phyloP scores from a whole-genome alignment of 2,888 invertebrate species.

The Chrysopilus asiliformis region DNA sequence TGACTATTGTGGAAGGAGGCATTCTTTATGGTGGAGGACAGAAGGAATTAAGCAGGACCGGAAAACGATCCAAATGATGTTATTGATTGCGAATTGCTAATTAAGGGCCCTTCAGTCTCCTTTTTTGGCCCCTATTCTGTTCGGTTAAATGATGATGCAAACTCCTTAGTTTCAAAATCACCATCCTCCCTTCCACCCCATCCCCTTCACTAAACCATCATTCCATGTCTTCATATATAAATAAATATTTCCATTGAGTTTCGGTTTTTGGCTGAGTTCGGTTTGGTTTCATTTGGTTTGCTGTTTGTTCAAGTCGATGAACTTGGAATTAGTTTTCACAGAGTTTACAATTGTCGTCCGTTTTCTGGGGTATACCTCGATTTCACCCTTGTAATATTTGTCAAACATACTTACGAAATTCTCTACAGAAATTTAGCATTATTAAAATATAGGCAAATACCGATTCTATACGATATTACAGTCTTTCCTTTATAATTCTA shows the following conservation, averaged over 20 bases:
- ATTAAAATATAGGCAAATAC: too few species aligned
- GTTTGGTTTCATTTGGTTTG: conserved; percentile 3
- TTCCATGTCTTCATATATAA: not conserved
- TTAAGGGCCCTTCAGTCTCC: conserved; percentile 12
- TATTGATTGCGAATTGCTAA: conserved; percentile 17
- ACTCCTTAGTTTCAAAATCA: not conserved
- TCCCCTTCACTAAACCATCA: not conserved
- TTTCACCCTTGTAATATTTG: not conserved
- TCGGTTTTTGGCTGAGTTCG: not conserved
- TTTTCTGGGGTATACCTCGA: not conserved
- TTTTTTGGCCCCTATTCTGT: conserved; percentile 8
- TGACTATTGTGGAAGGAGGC: not conserved
- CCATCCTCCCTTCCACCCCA: not conserved
- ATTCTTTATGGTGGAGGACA: too few species aligned
- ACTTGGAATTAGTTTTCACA: conserved; percentile 14
- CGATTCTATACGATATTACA: too few species aligned
- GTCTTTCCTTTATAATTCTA: too few species aligned
- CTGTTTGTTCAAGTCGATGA: conserved; percentile 14
- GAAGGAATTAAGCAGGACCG: conserved; percentile 4
- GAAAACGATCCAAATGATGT: conserved; percentile 15
- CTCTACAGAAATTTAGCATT: too few species aligned
- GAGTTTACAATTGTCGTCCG: conserved; percentile 11
- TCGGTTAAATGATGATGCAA: not conserved
- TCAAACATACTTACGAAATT: too few species aligned
- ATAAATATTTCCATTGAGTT: too few species aligned